phyloP scores from a whole-genome alignment of 2,113 vertebrate species.

The Neogobius melanostomus region DNA sequence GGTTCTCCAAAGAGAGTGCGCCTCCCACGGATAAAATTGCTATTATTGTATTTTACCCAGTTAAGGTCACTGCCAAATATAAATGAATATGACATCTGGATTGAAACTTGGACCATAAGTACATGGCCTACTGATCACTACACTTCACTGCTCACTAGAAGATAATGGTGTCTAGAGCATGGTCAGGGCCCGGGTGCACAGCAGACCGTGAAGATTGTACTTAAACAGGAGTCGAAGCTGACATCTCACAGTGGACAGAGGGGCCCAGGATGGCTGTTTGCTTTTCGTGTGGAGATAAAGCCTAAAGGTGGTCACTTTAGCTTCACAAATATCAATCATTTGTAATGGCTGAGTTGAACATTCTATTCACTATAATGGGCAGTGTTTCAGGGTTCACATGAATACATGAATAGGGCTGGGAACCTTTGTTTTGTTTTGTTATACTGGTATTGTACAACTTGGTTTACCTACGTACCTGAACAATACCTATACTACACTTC shows the following conservation, averaged over 20 bases:
- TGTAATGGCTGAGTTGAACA: neutral
- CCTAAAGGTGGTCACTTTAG: neutral
- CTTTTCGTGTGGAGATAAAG: neutral
- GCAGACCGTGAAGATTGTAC: slow-evolving; percentile 56
- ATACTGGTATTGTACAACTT: too few species aligned
- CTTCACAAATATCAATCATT: neutral
- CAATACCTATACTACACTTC: too few species aligned
- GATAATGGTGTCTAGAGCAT: neutral
- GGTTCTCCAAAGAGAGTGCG: slow-evolving; percentile 44
- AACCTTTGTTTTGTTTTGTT: too few species aligned
- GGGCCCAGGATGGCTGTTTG: neutral
- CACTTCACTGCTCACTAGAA: neutral
- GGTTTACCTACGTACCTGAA: too few species aligned
- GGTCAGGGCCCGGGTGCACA: slow-evolving; percentile 22
- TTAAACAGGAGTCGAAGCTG: slow-evolving; percentile 42
- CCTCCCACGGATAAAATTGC: neutral
- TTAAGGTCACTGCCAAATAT: too few species aligned
- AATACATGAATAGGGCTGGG: neutral
- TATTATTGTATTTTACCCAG: too few species aligned
- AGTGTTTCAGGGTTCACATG: neutral
- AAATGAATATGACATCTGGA: neutral
- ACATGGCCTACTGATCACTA: neutral
- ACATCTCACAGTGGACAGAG: slow-evolving; percentile 20
- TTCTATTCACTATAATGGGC: neutral
- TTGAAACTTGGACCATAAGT: neutral